Conservation (phyloP, 2,113 vertebrate genomes). For the Aplodontia rufa region DNA sequence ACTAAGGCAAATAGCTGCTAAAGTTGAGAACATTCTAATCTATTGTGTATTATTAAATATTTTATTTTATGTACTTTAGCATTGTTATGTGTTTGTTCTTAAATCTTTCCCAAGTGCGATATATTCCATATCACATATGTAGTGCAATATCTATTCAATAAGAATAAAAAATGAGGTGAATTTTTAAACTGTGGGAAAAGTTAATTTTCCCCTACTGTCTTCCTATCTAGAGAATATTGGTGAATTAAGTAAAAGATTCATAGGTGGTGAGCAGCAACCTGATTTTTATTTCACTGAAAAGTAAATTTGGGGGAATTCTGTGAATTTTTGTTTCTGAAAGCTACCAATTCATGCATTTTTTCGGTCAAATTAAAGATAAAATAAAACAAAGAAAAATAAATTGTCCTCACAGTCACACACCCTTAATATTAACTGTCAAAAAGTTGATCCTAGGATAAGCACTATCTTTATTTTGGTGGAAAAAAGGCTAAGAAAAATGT, state of each 20-base stretch:
- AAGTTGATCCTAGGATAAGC: background rate
- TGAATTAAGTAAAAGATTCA: constrained; percentile 4
- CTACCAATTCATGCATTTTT: background rate
- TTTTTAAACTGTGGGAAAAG: background rate
- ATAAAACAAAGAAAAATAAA: background rate
- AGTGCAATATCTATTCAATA: background rate
- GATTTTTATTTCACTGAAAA: background rate
- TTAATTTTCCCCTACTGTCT: background rate
- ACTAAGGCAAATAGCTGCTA: background rate
- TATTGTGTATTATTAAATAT: background rate
- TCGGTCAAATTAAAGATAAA: background rate
- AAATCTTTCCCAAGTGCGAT: background rate
- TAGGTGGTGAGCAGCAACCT: background rate
- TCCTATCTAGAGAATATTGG: background rate
- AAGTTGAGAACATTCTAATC: background rate
- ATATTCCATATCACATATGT: background rate
- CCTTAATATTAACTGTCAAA: background rate
- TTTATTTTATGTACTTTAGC: background rate
- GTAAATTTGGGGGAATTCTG: background rate
- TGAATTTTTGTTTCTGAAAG: background rate
- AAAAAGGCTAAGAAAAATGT: background rate
- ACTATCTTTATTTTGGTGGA: background rate
- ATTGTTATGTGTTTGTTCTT: background rate
- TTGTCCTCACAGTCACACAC: background rate
- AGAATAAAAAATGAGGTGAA: background rate